Conservation (phyloP, 2,888 invertebrate genomes). For the Tiphia femorata region DNA sequence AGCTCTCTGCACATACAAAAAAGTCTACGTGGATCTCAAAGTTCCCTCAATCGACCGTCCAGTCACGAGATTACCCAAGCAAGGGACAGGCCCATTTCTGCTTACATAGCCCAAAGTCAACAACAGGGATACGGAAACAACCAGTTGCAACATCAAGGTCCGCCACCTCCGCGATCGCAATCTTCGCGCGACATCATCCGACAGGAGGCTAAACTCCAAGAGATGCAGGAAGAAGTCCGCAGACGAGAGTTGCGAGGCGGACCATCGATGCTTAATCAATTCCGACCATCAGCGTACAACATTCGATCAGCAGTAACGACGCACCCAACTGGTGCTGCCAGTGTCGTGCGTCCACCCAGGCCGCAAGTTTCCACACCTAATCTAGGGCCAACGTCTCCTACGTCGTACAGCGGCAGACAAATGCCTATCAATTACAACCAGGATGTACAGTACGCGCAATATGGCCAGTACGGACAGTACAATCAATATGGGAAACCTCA, state of each 20-base stretch:
- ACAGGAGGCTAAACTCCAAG: constrained; percentile 78
- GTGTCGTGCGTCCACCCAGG: constrained; percentile 42
- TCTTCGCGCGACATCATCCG: constrained; percentile 71
- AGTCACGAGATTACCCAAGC: constrained; percentile 65
- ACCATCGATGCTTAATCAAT: constrained; percentile 47
- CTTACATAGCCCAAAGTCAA: constrained; percentile 68
- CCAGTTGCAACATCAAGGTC: constrained; percentile 54
- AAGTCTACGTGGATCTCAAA: constrained; percentile 73
- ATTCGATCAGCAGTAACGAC: constrained; percentile 51
- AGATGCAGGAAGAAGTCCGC: constrained; percentile 85
- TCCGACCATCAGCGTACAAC: constrained; percentile 53
- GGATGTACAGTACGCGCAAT: constrained; percentile 52
- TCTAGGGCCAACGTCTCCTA: constrained; percentile 54
- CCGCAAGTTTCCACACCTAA: constrained; percentile 62
- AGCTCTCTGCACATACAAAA: constrained; percentile 63
- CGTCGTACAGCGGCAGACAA: constrained; percentile 34
- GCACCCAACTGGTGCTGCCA: constrained; percentile 42
- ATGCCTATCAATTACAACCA: constrained; percentile 49
- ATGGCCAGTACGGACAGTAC: constrained; percentile 42
- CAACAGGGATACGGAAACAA: constrained; percentile 49
- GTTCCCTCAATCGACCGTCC: constrained; percentile 72
- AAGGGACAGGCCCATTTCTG: constrained; percentile 73
- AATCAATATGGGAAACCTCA: constrained; percentile 54
- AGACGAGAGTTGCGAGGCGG: constrained; percentile 69
- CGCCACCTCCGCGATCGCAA: constrained; percentile 67